A percentile compares a stretch with the other conserved stretches of the same genome.
phyloP scores from a whole-genome alignment of 2,797 vertebrate genomes.

The Aselliscus stoliczkanus region DNA sequence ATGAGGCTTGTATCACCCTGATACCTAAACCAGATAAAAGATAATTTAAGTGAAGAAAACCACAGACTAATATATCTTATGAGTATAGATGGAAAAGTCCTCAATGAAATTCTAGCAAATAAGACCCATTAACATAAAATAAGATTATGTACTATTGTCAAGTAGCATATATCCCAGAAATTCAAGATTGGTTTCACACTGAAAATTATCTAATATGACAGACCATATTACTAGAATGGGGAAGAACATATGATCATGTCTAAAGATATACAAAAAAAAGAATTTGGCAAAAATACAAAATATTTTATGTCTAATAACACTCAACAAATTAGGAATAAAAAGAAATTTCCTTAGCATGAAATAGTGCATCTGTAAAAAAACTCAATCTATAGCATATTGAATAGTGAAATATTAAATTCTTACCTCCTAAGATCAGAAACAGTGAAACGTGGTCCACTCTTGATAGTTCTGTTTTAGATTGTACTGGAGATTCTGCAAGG shows the following conservation, averaged over 20 bases:
- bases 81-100: background rate
- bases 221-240: background rate
- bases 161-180: background rate
- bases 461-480: background rate
- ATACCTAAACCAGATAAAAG: background rate
- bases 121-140: background rate
- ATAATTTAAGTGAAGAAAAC: background rate
- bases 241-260: background rate
- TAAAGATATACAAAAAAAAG: background rate
- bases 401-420: background rate
- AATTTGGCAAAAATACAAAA: background rate
- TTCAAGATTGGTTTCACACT: background rate
- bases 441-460: background rate
- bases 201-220: background rate
- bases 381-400: background rate
- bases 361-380: background rate
- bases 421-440: background rate
- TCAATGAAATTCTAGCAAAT: background rate
- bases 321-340: background rate
- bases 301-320: background rate
- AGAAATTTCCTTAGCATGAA: background rate
- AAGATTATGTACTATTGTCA: background rate
- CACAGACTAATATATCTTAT: background rate
- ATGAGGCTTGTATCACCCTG: background rate
- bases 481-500: background rate